These are phyloP conservation scores for Megastigmus dorsalis DNA, from an alignment of 2,888 invertebrate species.

Conservation along the genomic window DNA sequence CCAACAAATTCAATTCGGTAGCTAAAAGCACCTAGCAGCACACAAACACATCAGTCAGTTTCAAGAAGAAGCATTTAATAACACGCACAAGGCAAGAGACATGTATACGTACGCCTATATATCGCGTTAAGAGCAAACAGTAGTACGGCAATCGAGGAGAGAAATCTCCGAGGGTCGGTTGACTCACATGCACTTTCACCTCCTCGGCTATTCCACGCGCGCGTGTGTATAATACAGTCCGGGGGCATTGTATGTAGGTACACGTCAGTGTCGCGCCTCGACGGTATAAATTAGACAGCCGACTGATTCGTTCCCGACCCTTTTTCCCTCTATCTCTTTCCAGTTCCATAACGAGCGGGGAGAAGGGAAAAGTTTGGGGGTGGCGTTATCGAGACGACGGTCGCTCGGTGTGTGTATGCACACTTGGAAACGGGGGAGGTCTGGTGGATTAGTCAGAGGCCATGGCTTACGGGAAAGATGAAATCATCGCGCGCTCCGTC, in stretches of 20 bases:
- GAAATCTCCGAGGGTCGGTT: not conserved
- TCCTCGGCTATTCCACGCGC: not conserved
- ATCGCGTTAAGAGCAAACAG: constrained; percentile 30
- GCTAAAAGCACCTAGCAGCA: too few relatives aligned
- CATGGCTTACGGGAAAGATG: constrained; percentile 26
- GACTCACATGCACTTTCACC: constrained; percentile 30
- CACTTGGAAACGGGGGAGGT: too few relatives aligned
- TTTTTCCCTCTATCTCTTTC: too few relatives aligned
- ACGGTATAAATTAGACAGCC: constrained; percentile 20
- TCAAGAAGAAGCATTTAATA: too few relatives aligned
- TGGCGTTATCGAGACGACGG: constrained; percentile 13
- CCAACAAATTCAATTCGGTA: too few relatives aligned
- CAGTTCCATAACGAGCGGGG: too few relatives aligned
- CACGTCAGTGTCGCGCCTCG: not conserved
- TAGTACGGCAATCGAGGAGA: constrained; percentile 3
- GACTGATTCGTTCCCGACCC: too few relatives aligned
- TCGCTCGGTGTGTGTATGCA: too few relatives aligned
- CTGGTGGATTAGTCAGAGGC: constrained; percentile 51
- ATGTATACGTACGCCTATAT: not conserved
- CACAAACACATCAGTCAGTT: too few relatives aligned
- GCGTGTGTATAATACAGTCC: too few relatives aligned
- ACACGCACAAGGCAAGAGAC: too few relatives aligned
- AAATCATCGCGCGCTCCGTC: constrained; percentile 32
- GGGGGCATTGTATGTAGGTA: too few relatives aligned
- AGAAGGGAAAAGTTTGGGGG: not conserved